Conservation (phyloP, 2,888 invertebrate species). For the Drosophila fungiperda region DNA sequence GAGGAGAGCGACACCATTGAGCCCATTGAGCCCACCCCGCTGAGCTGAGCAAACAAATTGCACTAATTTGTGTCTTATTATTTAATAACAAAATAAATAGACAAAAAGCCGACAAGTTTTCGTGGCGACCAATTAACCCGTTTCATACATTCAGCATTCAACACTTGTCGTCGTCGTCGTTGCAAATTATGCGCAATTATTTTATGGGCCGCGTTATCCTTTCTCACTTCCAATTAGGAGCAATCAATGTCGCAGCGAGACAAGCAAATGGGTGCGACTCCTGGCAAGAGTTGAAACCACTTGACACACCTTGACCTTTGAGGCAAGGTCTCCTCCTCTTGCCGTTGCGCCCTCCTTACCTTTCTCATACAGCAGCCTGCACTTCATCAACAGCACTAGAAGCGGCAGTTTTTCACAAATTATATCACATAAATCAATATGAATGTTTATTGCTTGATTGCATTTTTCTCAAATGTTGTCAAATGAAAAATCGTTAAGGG, state of each 20-base stretch:
- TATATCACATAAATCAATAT: slow-evolving; percentile 49
- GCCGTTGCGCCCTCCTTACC: background rate
- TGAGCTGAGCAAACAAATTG: slow-evolving; percentile 69
- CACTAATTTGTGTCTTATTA: slow-evolving; percentile 78
- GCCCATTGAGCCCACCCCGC: slow-evolving; percentile 20
- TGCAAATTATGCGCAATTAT: slow-evolving; percentile 57
- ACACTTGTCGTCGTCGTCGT: slow-evolving; percentile 40
- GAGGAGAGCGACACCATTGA: slow-evolving; percentile 6
- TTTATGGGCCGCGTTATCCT: slow-evolving; percentile 41
- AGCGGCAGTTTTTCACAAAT: slow-evolving; percentile 29
- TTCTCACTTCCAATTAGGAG: slow-evolving; percentile 63
- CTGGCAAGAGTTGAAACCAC: slow-evolving; percentile 8
- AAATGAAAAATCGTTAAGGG: slow-evolving; percentile 5
- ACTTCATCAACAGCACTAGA: slow-evolving; percentile 4
- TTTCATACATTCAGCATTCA: slow-evolving; percentile 44
- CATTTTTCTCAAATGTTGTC: slow-evolving; percentile 19
- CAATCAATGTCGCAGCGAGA: slow-evolving; percentile 52
- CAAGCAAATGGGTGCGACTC: slow-evolving; percentile 34
- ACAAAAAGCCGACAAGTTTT: slow-evolving; percentile 55
- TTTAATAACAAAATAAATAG: slow-evolving; percentile 78
- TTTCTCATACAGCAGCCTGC: slow-evolving; percentile 5
- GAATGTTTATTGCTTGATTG: slow-evolving; percentile 19
- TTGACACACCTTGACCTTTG: slow-evolving; percentile 55
- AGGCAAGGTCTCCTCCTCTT: slow-evolving; percentile 9
- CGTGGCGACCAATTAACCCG: slow-evolving; percentile 49